These are phyloP conservation scores for Gymnothorax javanicus DNA, from an alignment of 2,797 vertebrate species.

Conservation along the genomic window DNA sequence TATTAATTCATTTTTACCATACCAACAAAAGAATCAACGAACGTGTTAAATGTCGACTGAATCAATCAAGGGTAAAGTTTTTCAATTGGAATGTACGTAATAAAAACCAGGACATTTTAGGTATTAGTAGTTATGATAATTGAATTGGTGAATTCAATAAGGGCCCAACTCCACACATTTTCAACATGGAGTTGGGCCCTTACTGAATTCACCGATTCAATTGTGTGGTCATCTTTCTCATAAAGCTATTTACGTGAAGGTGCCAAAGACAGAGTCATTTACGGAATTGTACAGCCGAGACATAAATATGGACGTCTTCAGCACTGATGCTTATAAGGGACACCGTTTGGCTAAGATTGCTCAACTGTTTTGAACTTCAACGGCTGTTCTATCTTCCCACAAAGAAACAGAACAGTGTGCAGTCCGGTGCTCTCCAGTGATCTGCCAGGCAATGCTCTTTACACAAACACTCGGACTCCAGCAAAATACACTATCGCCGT, in stretches of 20 bases:
- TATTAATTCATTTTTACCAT: not conserved
- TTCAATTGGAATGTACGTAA: not conserved
- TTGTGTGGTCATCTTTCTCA: not conserved
- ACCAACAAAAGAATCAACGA: not conserved
- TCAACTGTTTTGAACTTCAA: slow-evolving; percentile 8
- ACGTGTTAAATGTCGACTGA: not conserved
- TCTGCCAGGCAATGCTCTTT: not conserved
- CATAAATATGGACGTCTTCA: not conserved
- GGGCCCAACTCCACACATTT: too few species aligned
- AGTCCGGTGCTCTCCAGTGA: not conserved
- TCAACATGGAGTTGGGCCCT: too few species aligned
- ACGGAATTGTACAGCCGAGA: not conserved
- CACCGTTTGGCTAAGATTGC: not conserved
- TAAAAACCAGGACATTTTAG: not conserved
- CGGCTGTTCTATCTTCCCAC: not conserved
- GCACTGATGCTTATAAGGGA: not conserved
- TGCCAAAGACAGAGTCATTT: not conserved
- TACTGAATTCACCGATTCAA: too few species aligned
- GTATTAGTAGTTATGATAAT: too few species aligned
- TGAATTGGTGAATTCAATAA: too few species aligned
- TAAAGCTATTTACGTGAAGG: not conserved
- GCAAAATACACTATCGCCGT: not conserved
- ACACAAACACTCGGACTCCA: not conserved
- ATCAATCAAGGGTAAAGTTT: too few species aligned
- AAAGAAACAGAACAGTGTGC: not conserved